A percentile compares a stretch with the other conserved stretches of the same genome.
Evolutionary conservation across 2,113 vertebrate species (phyloP).

Genomic region (Mola mola): DNA sequence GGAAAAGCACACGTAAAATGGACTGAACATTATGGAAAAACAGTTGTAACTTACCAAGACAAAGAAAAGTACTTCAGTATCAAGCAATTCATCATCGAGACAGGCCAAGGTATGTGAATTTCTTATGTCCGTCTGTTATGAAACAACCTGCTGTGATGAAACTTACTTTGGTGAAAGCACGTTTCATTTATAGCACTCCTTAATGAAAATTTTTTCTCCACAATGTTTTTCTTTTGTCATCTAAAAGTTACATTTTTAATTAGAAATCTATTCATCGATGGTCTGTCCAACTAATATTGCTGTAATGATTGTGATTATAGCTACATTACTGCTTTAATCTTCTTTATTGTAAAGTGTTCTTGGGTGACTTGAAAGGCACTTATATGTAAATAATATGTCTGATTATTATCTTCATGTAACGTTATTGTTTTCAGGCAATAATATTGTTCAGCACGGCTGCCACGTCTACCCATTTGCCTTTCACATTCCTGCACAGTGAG

Average conservation of each 20-base stretch:
- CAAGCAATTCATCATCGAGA: slow-evolving; percentile 53
- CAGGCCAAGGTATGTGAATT: slow-evolving; percentile 36
- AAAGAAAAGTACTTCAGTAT: slow-evolving; percentile 73
- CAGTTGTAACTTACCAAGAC: slow-evolving; percentile 4
- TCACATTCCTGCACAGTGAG: slow-evolving; percentile 74
- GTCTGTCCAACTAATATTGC: no score
- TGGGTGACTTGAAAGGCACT: no score
- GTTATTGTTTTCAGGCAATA: slow-evolving; percentile 47
- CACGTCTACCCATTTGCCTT: slow-evolving; percentile 74
- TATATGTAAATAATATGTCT: no score
- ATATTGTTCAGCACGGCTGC: slow-evolving; percentile 40
- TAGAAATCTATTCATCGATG: no score
- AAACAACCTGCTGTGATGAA: background rate
- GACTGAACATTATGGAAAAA: slow-evolving; percentile 38
- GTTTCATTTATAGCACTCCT: no score
- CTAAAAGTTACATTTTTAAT: no score
- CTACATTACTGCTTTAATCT: no score
- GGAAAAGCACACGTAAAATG: slow-evolving; percentile 70
- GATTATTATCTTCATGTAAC: background rate
- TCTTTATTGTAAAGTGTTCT: no score
- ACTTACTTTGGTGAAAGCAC: no score
- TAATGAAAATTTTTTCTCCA: no score
- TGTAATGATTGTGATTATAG: no score
- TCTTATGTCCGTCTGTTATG: background rate
- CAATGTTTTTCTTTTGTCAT: no score